phyloP scores from a whole-genome alignment of 2,888 invertebrate species.

The Yponomeuta evonymella region DNA sequence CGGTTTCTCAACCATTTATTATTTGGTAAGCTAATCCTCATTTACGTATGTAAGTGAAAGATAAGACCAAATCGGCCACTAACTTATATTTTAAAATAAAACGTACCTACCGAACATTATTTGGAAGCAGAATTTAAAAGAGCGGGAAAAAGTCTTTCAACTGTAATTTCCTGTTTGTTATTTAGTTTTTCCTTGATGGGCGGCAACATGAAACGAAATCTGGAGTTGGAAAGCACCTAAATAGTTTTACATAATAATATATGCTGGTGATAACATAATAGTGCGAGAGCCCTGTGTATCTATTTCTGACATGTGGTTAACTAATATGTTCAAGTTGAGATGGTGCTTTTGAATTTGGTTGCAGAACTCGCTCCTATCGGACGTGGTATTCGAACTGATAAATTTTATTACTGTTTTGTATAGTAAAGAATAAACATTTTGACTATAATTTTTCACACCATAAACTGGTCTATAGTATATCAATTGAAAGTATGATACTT shows the following conservation, averaged over 20 bases:
- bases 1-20: too few species aligned
- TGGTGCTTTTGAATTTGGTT: too few species aligned
- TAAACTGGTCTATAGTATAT: background rate
- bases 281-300: too few species aligned
- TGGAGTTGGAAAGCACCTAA: too few species aligned
- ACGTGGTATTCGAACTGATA: too few species aligned
- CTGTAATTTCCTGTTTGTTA: too few species aligned
- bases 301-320: too few species aligned
- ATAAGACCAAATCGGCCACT: background rate
- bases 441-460: background rate
- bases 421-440: background rate
- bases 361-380: too few species aligned
- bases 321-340: too few species aligned
- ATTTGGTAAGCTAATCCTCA: background rate
- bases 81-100: background rate
- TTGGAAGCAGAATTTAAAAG: background rate
- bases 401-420: background rate
- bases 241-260: too few species aligned
- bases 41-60: background rate
- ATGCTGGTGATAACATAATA: too few species aligned
- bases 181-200: background rate
- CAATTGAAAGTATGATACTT: background rate
- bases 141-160: background rate
- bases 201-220: too few species aligned
- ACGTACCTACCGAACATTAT: background rate